Conservation (phyloP, 2,888 invertebrate species). For the Rotaria macrura region DNA sequence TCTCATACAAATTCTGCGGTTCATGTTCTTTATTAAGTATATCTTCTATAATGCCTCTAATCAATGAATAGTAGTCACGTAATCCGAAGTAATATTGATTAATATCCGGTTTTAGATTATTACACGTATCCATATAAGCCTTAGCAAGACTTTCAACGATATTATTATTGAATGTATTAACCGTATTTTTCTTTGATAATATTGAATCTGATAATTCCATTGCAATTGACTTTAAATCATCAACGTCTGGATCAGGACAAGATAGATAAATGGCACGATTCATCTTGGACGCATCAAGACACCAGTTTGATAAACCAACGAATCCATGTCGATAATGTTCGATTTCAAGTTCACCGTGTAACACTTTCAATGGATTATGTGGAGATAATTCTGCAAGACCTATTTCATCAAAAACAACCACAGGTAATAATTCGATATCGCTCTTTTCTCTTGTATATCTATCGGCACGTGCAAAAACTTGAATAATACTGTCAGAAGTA, state of each 20-base stretch:
- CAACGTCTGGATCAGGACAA: not conserved
- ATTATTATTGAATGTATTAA: not conserved
- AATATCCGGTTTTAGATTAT: not conserved
- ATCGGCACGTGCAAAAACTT: constrained; percentile 26
- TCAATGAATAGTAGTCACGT: constrained; percentile 28
- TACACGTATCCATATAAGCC: not conserved
- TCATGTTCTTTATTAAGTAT: not conserved
- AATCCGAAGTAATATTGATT: constrained; percentile 22
- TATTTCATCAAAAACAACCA: too few relatives aligned
- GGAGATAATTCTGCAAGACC: constrained; percentile 46
- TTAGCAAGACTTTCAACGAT: not conserved
- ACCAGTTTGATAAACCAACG: constrained; percentile 48
- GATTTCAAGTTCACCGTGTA: constrained; percentile 44
- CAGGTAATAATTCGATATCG: too few relatives aligned
- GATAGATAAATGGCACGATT: constrained; percentile 39
- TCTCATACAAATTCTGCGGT: not conserved
- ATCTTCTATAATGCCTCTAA: constrained; percentile 23
- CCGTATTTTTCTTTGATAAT: not conserved
- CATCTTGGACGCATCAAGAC: constrained; percentile 48
- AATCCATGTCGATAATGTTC: constrained; percentile 41
- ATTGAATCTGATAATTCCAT: not conserved
- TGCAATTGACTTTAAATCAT: not conserved
- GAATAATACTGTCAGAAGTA: constrained; percentile 38
- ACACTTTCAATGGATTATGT: constrained; percentile 46
- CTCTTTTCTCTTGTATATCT: not conserved